These are phyloP conservation scores for Passer domesticus DNA, from an alignment of 2,113 vertebrate species.

Conservation along the genomic window DNA sequence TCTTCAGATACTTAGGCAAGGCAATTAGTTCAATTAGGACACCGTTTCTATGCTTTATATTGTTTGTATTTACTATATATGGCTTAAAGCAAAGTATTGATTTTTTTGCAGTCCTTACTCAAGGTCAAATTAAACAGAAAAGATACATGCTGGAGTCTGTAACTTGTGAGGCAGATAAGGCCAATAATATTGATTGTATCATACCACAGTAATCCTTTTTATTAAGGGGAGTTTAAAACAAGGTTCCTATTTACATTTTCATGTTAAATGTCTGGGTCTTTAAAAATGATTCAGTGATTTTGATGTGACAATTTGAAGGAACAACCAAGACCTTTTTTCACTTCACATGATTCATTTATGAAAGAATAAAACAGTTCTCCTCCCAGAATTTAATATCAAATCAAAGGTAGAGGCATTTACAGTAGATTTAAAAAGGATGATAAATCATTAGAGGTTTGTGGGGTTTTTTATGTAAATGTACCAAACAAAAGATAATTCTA, in stretches of 20 bases:
- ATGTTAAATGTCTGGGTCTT: slow-evolving; percentile 69
- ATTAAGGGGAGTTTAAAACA: slow-evolving; percentile 73
- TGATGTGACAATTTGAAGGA: slow-evolving; percentile 19
- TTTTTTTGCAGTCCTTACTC: slow-evolving; percentile 70
- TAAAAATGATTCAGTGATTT: slow-evolving; percentile 33
- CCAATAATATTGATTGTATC: slow-evolving; percentile 80
- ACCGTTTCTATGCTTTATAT: slow-evolving; percentile 48
- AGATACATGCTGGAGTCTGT: slow-evolving; percentile 67
- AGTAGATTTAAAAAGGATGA: background rate
- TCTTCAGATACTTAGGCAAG: slow-evolving; percentile 55
- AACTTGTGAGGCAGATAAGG: slow-evolving; percentile 67
- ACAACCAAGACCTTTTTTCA: background rate
- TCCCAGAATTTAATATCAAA: slow-evolving; percentile 31
- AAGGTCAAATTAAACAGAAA: slow-evolving; percentile 76
- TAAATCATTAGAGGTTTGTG: background rate
- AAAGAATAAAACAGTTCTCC: background rate
- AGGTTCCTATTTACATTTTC: slow-evolving; percentile 74
- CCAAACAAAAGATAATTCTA: background rate
- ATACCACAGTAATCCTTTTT: slow-evolving; percentile 78
- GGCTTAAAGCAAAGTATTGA: slow-evolving; percentile 70
- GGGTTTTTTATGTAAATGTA: background rate
- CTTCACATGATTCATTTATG: slow-evolving; percentile 4
- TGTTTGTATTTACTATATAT: slow-evolving; percentile 64
- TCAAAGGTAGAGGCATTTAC: background rate
- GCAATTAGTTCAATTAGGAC: slow-evolving; percentile 65